Evolutionary conservation across 2,113 vertebrate species (phyloP).

Genomic region (Taxidea taxus): DNA sequence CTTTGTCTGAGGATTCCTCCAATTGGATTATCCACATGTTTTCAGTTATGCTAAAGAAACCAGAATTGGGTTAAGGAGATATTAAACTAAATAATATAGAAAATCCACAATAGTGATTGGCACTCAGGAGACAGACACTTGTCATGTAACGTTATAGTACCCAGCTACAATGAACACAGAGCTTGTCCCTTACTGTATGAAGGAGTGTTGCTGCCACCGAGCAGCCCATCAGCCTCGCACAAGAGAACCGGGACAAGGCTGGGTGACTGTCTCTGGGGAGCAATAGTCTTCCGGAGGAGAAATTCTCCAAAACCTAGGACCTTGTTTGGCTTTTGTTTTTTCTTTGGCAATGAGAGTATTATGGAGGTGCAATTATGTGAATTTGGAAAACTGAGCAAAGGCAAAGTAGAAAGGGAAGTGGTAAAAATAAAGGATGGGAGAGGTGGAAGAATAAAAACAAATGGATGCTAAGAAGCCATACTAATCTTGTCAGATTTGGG

Average conservation of each 20-base stretch:
- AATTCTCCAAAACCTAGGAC: neutral
- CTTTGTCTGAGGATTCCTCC: neutral
- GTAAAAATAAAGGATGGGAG: neutral
- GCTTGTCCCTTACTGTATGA: neutral
- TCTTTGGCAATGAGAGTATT: neutral
- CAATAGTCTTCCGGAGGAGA: neutral
- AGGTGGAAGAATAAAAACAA: neutral
- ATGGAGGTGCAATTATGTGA: conserved; percentile 9
- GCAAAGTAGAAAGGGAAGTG: neutral
- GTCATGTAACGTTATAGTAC: neutral
- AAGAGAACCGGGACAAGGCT: neutral
- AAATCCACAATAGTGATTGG: neutral
- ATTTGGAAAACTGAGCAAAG: neutral
- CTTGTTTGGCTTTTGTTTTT: neutral
- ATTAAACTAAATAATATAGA: neutral
- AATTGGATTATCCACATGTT: neutral
- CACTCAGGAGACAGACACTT: neutral
- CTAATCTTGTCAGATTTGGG: neutral
- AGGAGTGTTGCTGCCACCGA: neutral
- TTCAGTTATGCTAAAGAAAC: neutral
- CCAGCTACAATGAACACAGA: neutral
- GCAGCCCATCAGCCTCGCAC: neutral
- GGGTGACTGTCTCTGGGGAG: neutral
- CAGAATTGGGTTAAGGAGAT: neutral
- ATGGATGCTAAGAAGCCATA: neutral